These are phyloP conservation scores for Crossoptilon crossoptilon DNA, from an alignment of 2,797 vertebrate species.

Conservation along the genomic window DNA sequence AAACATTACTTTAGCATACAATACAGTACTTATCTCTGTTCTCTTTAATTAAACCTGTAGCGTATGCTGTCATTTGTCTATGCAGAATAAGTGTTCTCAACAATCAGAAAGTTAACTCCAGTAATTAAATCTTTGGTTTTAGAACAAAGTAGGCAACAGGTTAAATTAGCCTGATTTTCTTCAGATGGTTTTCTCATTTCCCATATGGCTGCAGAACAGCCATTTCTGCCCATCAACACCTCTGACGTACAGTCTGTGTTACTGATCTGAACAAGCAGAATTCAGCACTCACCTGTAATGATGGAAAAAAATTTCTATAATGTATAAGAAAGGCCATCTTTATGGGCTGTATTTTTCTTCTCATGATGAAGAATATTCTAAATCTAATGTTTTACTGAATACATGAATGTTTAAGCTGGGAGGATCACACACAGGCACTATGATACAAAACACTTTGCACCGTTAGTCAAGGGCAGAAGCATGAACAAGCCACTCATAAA, in stretches of 20 bases:
- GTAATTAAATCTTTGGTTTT: conserved; percentile 40
- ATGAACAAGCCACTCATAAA: neutral
- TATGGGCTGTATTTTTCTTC: conserved; percentile 35
- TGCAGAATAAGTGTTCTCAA: conserved; percentile 40
- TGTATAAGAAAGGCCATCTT: conserved; percentile 27
- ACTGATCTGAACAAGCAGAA: neutral
- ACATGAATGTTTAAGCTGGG: conserved; percentile 31
- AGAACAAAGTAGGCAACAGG: conserved; percentile 32
- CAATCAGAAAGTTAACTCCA: conserved; percentile 32
- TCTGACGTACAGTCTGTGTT: neutral
- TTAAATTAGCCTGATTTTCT: conserved; percentile 25
- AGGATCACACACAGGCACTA: neutral
- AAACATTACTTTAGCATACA: conserved; percentile 60
- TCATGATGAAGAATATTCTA: conserved; percentile 55
- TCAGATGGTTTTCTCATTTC: neutral
- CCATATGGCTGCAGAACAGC: neutral
- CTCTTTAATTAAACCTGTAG: conserved; percentile 67
- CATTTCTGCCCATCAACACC: neutral
- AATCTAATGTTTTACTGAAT: conserved; percentile 1
- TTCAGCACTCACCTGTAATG: neutral
- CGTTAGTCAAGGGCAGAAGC: neutral
- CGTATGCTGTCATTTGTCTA: conserved; percentile 6
- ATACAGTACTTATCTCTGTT: conserved; percentile 47
- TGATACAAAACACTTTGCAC: neutral
- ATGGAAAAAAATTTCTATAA: conserved; percentile 54